Evolutionary conservation across 1,140 invertebrate genomes (phyloP).

Genomic region (Pogonomyrmex californicus): DNA sequence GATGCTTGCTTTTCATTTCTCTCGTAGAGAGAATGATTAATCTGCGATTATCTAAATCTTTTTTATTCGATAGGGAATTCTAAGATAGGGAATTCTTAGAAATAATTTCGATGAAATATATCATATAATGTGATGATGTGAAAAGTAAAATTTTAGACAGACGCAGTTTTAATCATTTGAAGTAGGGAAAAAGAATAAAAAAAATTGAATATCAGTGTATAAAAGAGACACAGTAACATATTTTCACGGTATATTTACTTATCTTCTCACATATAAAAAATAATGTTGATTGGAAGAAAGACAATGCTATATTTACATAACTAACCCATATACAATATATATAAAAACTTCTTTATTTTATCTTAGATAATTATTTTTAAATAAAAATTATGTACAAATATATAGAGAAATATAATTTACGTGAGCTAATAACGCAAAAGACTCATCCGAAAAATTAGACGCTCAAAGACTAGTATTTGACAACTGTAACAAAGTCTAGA

Average conservation of each 20-base stretch:
- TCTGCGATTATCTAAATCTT: slow-evolving; percentile 48
- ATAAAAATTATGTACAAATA: not conserved
- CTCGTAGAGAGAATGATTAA: slow-evolving; percentile 64
- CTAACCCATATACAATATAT: not conserved
- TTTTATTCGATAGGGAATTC: not conserved
- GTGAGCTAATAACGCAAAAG: not conserved
- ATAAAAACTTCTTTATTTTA: not conserved
- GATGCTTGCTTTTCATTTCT: slow-evolving; percentile 83
- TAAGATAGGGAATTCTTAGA: not conserved
- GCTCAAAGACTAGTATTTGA: slow-evolving; percentile 65
- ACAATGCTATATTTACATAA: not conserved
- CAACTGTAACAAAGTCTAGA: slow-evolving; percentile 13
- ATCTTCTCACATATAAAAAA: not conserved
- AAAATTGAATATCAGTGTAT: not conserved
- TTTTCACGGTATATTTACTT: not conserved
- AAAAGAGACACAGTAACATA: not conserved
- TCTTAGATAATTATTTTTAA: not conserved
- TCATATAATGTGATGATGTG: not conserved
- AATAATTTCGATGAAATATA: not conserved
- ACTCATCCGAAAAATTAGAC: slow-evolving; percentile 64
- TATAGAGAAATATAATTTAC: slow-evolving; percentile 1
- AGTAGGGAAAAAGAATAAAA: not conserved
- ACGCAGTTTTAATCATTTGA: not conserved
- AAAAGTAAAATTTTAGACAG: not conserved
- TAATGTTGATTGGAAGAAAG: not conserved